Evolutionary conservation across 2,113 vertebrate genomes (phyloP).

Genomic region (Sprattus sprattus): DNA sequence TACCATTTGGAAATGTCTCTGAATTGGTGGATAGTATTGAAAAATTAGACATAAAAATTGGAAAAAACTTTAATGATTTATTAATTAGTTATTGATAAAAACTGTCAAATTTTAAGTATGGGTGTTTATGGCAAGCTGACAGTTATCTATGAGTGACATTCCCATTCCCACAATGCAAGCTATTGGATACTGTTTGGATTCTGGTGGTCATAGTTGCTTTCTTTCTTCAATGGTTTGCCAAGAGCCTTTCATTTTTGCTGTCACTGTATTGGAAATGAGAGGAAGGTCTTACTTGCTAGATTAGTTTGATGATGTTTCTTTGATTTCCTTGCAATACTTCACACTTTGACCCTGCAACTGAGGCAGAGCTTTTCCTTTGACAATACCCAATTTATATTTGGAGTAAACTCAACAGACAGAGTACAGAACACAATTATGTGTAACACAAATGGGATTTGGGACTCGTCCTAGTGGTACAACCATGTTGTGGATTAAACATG

Average conservation of each 20-base stretch:
- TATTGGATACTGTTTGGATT: background rate
- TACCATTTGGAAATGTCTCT: background rate
- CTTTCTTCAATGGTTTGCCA: background rate
- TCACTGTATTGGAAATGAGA: background rate
- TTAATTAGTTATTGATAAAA: too few relatives aligned
- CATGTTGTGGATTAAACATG: slow-evolving; percentile 3
- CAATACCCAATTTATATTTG: background rate
- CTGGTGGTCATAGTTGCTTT: background rate
- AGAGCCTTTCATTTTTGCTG: background rate
- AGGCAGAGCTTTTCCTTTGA: background rate
- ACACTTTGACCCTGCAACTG: background rate
- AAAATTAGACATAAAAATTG: too few relatives aligned
- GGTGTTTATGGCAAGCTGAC: background rate
- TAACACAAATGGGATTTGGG: background rate
- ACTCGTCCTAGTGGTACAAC: background rate
- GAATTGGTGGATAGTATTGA: too few relatives aligned
- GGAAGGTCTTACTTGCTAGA: background rate
- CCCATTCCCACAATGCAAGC: background rate
- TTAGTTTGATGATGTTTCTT: background rate
- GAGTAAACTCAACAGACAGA: background rate
- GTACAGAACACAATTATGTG: background rate
- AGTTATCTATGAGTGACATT: background rate
- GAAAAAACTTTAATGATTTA: too few relatives aligned
- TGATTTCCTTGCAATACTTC: background rate
- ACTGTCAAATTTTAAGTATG: background rate